Evolutionary conservation across 2,888 invertebrate genomes (phyloP), one percentile per base, ranked within the genome.

Genomic region (Hybos culiciformis): DNA sequence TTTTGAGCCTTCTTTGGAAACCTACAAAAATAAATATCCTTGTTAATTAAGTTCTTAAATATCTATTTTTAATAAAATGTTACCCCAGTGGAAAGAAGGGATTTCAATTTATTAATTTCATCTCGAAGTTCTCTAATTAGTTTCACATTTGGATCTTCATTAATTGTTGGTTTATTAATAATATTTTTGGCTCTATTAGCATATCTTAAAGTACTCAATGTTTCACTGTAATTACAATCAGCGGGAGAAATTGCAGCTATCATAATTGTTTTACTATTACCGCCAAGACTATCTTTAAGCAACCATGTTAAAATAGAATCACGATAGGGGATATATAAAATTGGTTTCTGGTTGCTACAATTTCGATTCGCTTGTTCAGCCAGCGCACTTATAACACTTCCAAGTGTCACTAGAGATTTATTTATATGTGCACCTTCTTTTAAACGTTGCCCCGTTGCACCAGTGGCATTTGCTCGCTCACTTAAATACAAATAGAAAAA

Each of bases 361-460:
- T 61, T 59, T 33, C 65, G 63, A 44, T 65, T 62, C 23, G 66
- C 60, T 50, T 66, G 63, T 60, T 86, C 85, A 34, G 88, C 87
- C 40, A 90, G 69, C 1, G 87, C 83, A 26, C 86, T 86, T 62
- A 88, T 88, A 54, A 88, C 88, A 52, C 83, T 84, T 47, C 88
- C 88, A 42, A 90, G 70, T 17, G 90, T 88, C 19, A 88, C 88
- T 43, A 90, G 68, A 1, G 88, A 88, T 67, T 90, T 88, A 66
- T 90, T 90, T 57, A 90, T 90, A 65, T 88, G 87, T 18, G 85
- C 87, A 43, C 88, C 88, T 66, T 90, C 88, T 63, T 86, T 88
- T 50, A 93, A 68, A 18, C 92, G 73, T 65, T 88, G 83, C 0
- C 92, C 92, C 8, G 88, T 90, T 15, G 92, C 90, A 32, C 90